phyloP scores from a whole-genome alignment of 2,888 invertebrate species.

The Aphelenchoides bicaudatus region DNA sequence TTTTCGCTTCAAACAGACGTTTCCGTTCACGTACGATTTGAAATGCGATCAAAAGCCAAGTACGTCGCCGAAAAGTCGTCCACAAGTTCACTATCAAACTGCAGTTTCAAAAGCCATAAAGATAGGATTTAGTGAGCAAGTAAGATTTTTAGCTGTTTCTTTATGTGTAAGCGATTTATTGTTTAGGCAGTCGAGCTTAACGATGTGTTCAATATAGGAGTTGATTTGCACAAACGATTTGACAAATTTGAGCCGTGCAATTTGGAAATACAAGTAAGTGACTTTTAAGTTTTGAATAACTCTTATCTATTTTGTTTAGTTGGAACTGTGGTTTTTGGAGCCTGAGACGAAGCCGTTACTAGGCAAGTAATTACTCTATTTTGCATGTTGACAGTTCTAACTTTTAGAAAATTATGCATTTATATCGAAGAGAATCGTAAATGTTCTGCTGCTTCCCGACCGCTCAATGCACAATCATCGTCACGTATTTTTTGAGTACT shows the following conservation, averaged over 20 bases:
- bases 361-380: too few relatives aligned
- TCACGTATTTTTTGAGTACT: conserved; percentile 42
- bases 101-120: conserved; percentile 24
- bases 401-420: conserved; percentile 30
- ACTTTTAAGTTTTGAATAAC: conserved; percentile 11
- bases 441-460: conserved; percentile 24
- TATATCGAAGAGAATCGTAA: conserved; percentile 27
- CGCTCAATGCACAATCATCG: conserved; percentile 32
- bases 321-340: conserved; percentile 33
- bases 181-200: conserved; percentile 21
- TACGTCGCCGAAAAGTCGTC: background rate
- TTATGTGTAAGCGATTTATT: too few relatives aligned
- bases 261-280: conserved; percentile 28
- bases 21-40: conserved; percentile 4
- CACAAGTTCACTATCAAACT: conserved; percentile 1
- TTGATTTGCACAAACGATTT: conserved; percentile 29
- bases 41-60: conserved; percentile 18
- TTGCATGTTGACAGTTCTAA: too few relatives aligned
- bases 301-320: conserved; percentile 13
- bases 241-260: conserved; percentile 25
- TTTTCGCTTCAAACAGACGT: conserved; percentile 23
- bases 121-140: conserved; percentile 32
- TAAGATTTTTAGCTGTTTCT: too few relatives aligned
- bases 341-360: conserved; percentile 25
- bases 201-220: conserved; percentile 25